phyloP scores from a whole-genome alignment of 2,888 invertebrate species.

The Netelia melanura region DNA sequence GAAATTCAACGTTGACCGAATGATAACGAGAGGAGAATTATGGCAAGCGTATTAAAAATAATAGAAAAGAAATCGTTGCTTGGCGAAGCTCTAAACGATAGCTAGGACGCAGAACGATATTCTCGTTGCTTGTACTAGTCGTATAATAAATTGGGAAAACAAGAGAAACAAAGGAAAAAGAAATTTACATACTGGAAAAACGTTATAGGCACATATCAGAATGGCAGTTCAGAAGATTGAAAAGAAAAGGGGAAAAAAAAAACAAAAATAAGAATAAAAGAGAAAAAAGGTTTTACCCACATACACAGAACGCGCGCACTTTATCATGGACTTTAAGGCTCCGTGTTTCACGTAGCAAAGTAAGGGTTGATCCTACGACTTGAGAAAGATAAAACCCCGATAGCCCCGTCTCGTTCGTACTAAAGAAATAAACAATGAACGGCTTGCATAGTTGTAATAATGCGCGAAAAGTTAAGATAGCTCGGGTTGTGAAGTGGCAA shows the following conservation, averaged over 20 bases:
- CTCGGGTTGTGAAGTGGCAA: slow-evolving; percentile 56
- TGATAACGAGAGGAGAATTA: not conserved
- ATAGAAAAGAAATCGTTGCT: slow-evolving; percentile 1
- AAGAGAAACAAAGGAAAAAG: slow-evolving; percentile 15
- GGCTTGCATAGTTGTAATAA: slow-evolving; percentile 27
- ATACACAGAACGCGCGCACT: slow-evolving; percentile 49
- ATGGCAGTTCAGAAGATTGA: slow-evolving; percentile 12
- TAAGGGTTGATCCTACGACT: slow-evolving; percentile 44
- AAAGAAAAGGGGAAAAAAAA: not conserved
- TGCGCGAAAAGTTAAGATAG: slow-evolving; percentile 33
- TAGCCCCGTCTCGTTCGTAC: slow-evolving; percentile 32
- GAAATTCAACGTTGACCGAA: slow-evolving; percentile 29
- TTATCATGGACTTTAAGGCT: slow-evolving; percentile 23
- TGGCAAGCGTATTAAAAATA: not conserved
- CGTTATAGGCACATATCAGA: slow-evolving; percentile 61
- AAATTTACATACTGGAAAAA: slow-evolving; percentile 15
- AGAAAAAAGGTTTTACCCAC: slow-evolving; percentile 35
- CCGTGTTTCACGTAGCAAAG: slow-evolving; percentile 26
- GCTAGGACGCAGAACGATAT: slow-evolving; percentile 13
- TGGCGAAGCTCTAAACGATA: not conserved
- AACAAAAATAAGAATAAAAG: slow-evolving; percentile 16
- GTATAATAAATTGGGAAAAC: slow-evolving; percentile 15
- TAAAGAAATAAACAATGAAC: slow-evolving; percentile 13
- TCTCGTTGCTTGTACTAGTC: slow-evolving; percentile 50
- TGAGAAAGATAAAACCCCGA: not conserved